Evolutionary conservation across 2,113 vertebrate genomes (phyloP), one percentile per base, ranked within the genome.

Genomic region (Delphinus delphis): DNA sequence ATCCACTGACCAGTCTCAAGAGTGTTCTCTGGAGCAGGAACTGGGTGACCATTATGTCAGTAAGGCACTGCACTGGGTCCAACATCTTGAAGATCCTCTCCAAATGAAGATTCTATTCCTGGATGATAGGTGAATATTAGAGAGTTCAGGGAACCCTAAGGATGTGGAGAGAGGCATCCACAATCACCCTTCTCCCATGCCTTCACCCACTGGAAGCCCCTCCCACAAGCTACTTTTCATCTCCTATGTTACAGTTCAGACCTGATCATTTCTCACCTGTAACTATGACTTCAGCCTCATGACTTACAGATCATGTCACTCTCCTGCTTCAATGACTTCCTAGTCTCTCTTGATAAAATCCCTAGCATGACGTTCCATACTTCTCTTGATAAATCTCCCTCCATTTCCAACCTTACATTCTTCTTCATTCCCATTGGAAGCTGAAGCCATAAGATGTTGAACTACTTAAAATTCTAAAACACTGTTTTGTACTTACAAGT

Each of bases 191-290:
- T 21, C 60, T 26, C 20, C 26, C 1, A 1, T 18, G 13, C 15
- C 13, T 33, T 41, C 15, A 3, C 23, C 18, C 31, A n/a, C 25
- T 9, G 8, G 3, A 28, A 60, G 23, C 58, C 23, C 58, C 26
- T 77, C 58, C 33, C 15, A 21, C 11, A 5, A 1, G 28, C 41
- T 13, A 15, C 67, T 13, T 3, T 26, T 21, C 12, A 10, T 36
- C 65, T 25, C 50, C 62, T 9, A 3, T 17, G 70, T 28, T 17
- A 23, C 0, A 36, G 7, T 41, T 76, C 21, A 25, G 33, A 58
- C 10, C 41, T 23, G 41, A 10, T 20, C 50, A 1, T 0, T 8
- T 17, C 58, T 47, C 15, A 1, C 20, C n/a, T 6, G 41, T 0
- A 11, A 58, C n/a, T 0, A 1, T 62, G 8, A 21, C n/a, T 20